Conservation (phyloP, 2,888 invertebrate genomes). For the Pammene fasciana region DNA sequence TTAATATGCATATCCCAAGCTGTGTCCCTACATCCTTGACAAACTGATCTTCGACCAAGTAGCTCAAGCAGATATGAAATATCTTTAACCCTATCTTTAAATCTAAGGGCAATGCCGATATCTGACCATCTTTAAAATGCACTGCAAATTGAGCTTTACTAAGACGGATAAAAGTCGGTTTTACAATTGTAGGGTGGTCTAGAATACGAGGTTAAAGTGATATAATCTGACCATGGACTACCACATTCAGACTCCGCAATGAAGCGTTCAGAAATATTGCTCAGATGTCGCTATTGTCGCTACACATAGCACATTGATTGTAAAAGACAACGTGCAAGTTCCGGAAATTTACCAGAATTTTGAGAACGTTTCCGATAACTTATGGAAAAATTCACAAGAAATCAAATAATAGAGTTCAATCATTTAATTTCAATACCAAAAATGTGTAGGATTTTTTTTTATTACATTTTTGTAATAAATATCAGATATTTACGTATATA, state of each 20-base stretch:
- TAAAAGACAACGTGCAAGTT: too few relatives aligned
- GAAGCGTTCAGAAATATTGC: too few relatives aligned
- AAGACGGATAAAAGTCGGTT: not conserved
- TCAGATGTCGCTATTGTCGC: too few relatives aligned
- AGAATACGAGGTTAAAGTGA: slow-evolving; percentile 5
- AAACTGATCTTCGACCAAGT: not conserved
- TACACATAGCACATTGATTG: too few relatives aligned
- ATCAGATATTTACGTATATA: too few relatives aligned
- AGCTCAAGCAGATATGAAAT: slow-evolving; percentile 16
- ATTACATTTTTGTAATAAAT: too few relatives aligned
- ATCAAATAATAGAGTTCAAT: too few relatives aligned
- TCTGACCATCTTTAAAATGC: not conserved
- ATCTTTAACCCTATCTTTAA: slow-evolving; percentile 3
- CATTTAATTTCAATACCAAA: too few relatives aligned
- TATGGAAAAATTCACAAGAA: too few relatives aligned
- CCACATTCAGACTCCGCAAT: not conserved
- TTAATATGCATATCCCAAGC: not conserved
- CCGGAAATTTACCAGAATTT: too few relatives aligned
- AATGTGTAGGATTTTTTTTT: too few relatives aligned
- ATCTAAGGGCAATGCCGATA: slow-evolving; percentile 8
- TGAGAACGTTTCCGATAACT: too few relatives aligned
- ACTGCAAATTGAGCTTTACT: slow-evolving; percentile 2
- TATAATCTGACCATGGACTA: slow-evolving; percentile 7
- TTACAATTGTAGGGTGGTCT: not conserved
- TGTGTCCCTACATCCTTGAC: not conserved